These are phyloP conservation scores for Oncopeltus fasciatus DNA, from an alignment of 1,140 invertebrate genomes.

Conservation along the genomic window DNA sequence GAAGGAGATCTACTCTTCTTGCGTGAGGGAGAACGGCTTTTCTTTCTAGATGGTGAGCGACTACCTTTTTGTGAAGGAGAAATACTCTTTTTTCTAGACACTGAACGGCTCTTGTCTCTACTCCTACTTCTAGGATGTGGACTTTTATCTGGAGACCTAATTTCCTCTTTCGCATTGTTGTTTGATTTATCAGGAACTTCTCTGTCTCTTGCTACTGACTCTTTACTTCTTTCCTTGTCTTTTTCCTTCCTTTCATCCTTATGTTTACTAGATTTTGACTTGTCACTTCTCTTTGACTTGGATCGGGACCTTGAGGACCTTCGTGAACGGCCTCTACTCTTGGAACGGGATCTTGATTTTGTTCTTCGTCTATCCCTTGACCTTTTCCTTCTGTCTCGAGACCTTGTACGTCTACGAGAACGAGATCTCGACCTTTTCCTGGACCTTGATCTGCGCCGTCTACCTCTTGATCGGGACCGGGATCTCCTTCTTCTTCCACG, in stretches of 20 bases:
- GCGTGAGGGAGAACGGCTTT: conserved; percentile 11
- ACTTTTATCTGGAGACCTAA: not conserved
- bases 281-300: conserved; percentile 27
- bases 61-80: conserved; percentile 10
- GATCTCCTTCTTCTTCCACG: conserved; percentile 37
- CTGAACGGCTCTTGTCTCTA: conserved; percentile 11
- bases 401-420: conserved; percentile 26
- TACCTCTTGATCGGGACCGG: conserved; percentile 39
- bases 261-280: conserved; percentile 30
- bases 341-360: conserved; percentile 41
- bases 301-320: conserved; percentile 28
- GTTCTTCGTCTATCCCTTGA: conserved; percentile 37
- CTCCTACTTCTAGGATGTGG: not conserved
- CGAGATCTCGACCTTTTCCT: conserved; percentile 32
- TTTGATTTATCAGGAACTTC: conserved; percentile 27
- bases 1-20: conserved; percentile 17
- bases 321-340: conserved; percentile 29
- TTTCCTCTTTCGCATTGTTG: conserved; percentile 16
- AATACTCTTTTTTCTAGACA: conserved; percentile 10
- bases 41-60: conserved; percentile 11
- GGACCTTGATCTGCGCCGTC: conserved; percentile 47
- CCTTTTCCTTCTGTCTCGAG: conserved; percentile 31
- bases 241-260: conserved; percentile 33
- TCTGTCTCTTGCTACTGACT: conserved; percentile 25
- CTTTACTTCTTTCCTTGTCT: conserved; percentile 25